phyloP scores from a whole-genome alignment of 2,888 invertebrate genomes.

The Machimus atricapillus region DNA sequence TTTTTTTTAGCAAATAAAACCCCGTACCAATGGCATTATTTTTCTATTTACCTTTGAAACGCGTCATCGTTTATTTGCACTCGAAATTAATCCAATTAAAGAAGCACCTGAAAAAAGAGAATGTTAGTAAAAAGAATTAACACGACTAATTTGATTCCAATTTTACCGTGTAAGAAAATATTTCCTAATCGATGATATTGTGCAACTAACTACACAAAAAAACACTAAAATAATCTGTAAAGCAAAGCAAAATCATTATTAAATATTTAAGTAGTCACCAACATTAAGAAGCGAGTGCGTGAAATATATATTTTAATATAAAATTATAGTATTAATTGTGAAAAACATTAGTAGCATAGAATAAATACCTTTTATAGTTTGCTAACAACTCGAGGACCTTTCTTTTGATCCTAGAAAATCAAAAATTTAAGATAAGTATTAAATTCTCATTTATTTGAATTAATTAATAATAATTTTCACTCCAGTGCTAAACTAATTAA shows the following conservation, averaged over 20 bases:
- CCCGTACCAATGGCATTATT: conserved; percentile 31
- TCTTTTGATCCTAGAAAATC: background rate
- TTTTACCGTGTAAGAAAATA: background rate
- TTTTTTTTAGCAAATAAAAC: conserved; percentile 26
- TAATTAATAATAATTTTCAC: too few relatives aligned
- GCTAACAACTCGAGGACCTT: background rate
- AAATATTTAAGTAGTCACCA: background rate
- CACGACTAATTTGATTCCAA: background rate
- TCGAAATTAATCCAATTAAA: background rate
- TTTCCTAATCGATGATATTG: background rate
- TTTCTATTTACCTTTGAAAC: conserved; percentile 24
- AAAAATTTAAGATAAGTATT: background rate
- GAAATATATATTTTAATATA: background rate
- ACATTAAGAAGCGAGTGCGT: background rate
- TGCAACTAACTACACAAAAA: background rate
- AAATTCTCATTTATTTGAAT: background rate
- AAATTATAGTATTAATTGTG: background rate
- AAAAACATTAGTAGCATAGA: background rate
- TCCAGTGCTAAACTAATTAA: too few relatives aligned
- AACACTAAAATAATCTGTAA: background rate
- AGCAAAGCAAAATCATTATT: background rate
- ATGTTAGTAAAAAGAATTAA: background rate
- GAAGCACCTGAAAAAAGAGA: background rate
- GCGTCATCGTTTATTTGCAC: background rate
- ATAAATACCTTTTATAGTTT: background rate